Evolutionary conservation across 2,888 invertebrate species (phyloP).

Genomic region (Invenusta paracnida): DNA sequence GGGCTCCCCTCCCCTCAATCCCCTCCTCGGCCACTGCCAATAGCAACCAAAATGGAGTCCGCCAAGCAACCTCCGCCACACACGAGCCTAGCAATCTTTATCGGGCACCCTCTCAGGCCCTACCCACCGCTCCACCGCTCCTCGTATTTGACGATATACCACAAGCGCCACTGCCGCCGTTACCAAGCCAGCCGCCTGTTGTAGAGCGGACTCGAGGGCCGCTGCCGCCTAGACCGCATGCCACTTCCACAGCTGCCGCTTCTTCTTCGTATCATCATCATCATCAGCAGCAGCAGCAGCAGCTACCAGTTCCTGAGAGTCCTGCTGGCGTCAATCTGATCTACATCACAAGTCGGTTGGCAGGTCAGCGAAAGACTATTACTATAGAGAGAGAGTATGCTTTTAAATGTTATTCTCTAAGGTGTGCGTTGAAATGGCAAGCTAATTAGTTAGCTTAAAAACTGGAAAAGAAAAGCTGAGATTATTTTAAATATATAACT

Average conservation of each 20-base stretch:
- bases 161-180: not conserved
- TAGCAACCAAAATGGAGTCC: too few relatives aligned
- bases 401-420: too few relatives aligned
- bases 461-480: too few relatives aligned
- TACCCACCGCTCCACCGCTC: not conserved
- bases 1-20: not conserved
- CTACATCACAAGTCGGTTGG: constrained; percentile 42
- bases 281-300: not conserved
- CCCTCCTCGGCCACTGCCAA: not conserved
- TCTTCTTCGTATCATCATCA: not conserved
- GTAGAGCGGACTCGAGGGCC: not conserved
- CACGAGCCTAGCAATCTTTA: not conserved
- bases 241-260: not conserved
- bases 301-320: not conserved
- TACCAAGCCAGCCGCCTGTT: constrained; percentile 13
- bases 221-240: not conserved
- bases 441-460: too few relatives aligned
- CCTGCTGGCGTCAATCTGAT: constrained; percentile 25
- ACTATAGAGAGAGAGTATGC: too few relatives aligned
- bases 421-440: too few relatives aligned
- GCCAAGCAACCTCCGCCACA: not conserved
- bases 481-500: too few relatives aligned
- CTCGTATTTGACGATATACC: not conserved
- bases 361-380: too few relatives aligned
- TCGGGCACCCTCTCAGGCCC: not conserved